These are phyloP conservation scores for Lycia hirtaria DNA, from an alignment of 2,888 invertebrate species.

Conservation along the genomic window DNA sequence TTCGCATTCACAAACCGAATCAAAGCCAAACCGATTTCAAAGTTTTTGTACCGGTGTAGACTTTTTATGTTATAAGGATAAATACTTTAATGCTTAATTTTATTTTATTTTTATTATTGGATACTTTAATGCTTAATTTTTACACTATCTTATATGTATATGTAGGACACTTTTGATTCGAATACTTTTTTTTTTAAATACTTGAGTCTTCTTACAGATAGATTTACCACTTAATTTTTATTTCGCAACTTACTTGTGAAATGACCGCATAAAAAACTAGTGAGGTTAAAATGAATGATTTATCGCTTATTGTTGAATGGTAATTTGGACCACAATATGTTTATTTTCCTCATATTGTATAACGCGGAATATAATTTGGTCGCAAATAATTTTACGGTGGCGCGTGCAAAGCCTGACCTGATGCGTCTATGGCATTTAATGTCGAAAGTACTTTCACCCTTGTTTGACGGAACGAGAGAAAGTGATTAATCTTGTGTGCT, in stretches of 20 bases:
- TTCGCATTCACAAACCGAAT: background rate
- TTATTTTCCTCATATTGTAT: slow-evolving; percentile 14
- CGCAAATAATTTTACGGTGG: background rate
- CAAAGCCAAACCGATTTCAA: no score
- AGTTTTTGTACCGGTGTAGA: background rate
- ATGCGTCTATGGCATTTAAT: background rate
- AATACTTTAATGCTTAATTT: background rate
- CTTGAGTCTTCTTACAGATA: background rate
- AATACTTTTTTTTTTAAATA: background rate
- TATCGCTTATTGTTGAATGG: slow-evolving; percentile 12
- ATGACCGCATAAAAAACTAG: background rate
- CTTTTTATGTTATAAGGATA: background rate
- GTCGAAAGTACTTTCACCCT: slow-evolving; percentile 22
- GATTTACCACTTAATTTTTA: background rate
- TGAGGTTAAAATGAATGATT: slow-evolving; percentile 11
- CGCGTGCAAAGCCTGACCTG: background rate
- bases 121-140: background rate
- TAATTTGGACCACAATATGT: slow-evolving; percentile 10
- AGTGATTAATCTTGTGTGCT: slow-evolving; percentile 16
- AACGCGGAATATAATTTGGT: slow-evolving; percentile 1
- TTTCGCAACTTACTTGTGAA: background rate
- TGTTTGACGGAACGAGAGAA: slow-evolving; percentile 19
- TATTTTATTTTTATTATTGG: no score
- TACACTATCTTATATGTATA: background rate
- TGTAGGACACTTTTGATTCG: no score